Percentiles rank a stretch among this genome's conserved stretches.
Conservation (phyloP, 1,140 invertebrate species). For the Grapholita molesta region DNA sequence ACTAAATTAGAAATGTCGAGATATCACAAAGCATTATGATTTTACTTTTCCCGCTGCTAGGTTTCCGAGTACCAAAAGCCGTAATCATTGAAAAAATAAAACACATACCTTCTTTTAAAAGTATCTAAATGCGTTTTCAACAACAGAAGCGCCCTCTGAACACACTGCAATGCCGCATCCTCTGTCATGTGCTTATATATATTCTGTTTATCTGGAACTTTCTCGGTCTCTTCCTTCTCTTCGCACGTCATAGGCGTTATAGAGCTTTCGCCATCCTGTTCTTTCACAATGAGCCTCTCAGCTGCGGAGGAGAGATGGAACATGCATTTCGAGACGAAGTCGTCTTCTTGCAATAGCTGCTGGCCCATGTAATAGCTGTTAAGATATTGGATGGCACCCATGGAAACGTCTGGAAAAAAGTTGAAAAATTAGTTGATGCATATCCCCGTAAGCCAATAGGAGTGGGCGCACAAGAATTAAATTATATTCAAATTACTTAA, state of each 20-base stretch:
- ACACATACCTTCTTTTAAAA: slow-evolving; percentile 85
- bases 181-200: slow-evolving; percentile 78
- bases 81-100: not conserved
- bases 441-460: not conserved
- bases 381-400: slow-evolving; percentile 95
- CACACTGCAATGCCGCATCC: slow-evolving; percentile 91
- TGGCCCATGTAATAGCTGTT: slow-evolving; percentile 96
- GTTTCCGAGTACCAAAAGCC: no score
- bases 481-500: no score
- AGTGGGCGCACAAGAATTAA: not conserved
- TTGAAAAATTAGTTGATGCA: slow-evolving; percentile 11
- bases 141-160: slow-evolving; percentile 91
- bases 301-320: slow-evolving; percentile 90
- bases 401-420: slow-evolving; percentile 87
- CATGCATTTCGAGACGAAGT: slow-evolving; percentile 96
- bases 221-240: slow-evolving; percentile 50
- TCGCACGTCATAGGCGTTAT: slow-evolving; percentile 23
- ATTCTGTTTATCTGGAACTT: slow-evolving; percentile 55
- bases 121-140: slow-evolving; percentile 95
- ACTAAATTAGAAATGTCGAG: no score
- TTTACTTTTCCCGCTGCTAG: no score
- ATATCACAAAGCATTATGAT: no score
- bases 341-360: slow-evolving; percentile 92
- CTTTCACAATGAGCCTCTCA: slow-evolving; percentile 81
- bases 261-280: slow-evolving; percentile 47